Base-by-base conservation (phyloP, 64 coral and sea anemone species). In the Pocillopora damicornis region DNA sequence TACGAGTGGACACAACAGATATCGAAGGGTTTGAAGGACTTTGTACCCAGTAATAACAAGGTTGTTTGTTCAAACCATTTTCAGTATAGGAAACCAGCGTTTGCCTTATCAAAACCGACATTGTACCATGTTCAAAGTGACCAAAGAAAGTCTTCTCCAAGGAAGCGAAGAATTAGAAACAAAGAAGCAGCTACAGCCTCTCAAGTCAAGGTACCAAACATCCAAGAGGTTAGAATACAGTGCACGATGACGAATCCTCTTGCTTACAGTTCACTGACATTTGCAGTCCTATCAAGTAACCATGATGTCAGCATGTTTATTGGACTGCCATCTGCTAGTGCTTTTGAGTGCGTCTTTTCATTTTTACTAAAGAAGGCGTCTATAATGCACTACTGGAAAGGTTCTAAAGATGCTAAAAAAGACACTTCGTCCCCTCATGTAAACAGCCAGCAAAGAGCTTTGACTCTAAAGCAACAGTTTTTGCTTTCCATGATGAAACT, bases 381-480 rank as follows among this genome's bases (percentile, higher is more conserved):
- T 67, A 77, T 76, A 36, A 91, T 86, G 90, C 81, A 76, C 82
- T 91, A 87, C 63, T 91, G 90, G 82, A 91, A 87, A 73, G 90
- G 83, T 38, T 5, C 35, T 22, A 87, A 91, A 60, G 64, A 86
- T 86, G 83, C 73, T 7, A 78, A 74, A 17, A 87, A 91, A 22
- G 82, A 91, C 35, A 86, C 61, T 34, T 59, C 60, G 37, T 15
- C 58, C 16, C 77, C 65, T n/a, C 35, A 26, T 68, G 15, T 64
- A 36, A 69, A 64, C 15, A 71, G 30, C 61, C 35, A 67, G 0
- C 88, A 89, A 79, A 89, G 88, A 80, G 68, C 67, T 57, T 58
- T 88, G 71, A 77, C 75, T 1, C 73, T 78, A 13, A 59, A 88
- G 76, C 75, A 88, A 61, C 75, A 88, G 20, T 88, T 88, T 78